A percentile compares a stretch with the other conserved stretches of the same genome.
phyloP scores from a whole-genome alignment of 2,888 invertebrate species.

The Drosophila flavopinicola region DNA sequence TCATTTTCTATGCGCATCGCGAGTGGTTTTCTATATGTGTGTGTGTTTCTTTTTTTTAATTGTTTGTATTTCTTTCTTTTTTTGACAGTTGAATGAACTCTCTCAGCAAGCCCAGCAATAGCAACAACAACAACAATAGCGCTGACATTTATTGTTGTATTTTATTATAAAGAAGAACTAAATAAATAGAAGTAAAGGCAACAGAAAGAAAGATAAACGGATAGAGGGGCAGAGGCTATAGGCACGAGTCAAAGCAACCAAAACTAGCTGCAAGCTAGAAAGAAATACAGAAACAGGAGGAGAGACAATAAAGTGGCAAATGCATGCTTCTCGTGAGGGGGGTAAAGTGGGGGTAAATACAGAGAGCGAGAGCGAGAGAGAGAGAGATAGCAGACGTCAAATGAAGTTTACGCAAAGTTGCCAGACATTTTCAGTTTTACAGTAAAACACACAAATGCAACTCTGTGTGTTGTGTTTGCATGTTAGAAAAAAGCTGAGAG shows the following conservation, averaged over 20 bases:
- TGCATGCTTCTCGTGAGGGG: constrained; percentile 32
- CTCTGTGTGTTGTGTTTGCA: constrained; percentile 1
- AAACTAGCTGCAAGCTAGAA: constrained; percentile 37
- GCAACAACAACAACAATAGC: constrained; percentile 22
- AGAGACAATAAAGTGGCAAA: constrained; percentile 28
- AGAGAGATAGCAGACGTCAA: constrained; percentile 35
- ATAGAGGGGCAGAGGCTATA: constrained; percentile 9
- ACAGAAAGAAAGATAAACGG: constrained; percentile 38
- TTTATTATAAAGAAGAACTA: constrained; percentile 31
- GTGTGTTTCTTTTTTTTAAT: constrained; percentile 22
- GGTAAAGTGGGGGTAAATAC: background rate
- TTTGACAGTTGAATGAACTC: constrained; percentile 83
- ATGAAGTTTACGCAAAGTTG: constrained; percentile 51
- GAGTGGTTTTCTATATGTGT: constrained; percentile 31
- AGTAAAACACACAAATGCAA: constrained; percentile 6
- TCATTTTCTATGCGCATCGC: constrained; percentile 46
- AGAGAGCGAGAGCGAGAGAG: background rate
- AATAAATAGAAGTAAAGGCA: constrained; percentile 56
- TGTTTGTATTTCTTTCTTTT: constrained; percentile 45
- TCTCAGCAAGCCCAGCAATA: constrained; percentile 25
- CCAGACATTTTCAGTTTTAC: constrained; percentile 17
- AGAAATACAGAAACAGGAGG: constrained; percentile 24
- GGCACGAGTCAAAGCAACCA: constrained; percentile 7
- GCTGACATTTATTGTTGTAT: constrained; percentile 30
- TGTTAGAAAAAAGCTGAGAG: background rate